These are phyloP conservation scores for Ascidia mentula DNA, from an alignment of 23 tunicate genomes.

Conservation along the genomic window DNA sequence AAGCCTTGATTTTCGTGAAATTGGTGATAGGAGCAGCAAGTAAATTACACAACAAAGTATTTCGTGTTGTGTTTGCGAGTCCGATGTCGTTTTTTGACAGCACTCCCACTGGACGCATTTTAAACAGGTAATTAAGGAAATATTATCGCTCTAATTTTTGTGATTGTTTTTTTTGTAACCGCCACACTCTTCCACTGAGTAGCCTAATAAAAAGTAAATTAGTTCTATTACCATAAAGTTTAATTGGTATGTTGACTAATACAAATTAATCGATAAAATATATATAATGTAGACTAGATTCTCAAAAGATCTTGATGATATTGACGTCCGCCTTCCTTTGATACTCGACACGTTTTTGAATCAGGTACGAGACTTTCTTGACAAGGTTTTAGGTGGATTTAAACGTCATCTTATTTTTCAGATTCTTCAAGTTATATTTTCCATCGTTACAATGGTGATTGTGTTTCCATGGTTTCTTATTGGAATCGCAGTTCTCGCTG, in stretches of 20 bases:
- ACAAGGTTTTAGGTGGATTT: neutral
- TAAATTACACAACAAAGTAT: conserved; percentile 58
- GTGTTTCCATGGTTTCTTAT: conserved; percentile 91
- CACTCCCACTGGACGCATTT: conserved; percentile 79
- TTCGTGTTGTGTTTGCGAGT: conserved; percentile 56
- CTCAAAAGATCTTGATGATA: conserved; percentile 82
- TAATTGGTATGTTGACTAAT: no score
- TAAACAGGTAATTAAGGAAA: conserved; percentile 53
- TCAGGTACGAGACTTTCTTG: conserved; percentile 65
- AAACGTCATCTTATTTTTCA: no score
- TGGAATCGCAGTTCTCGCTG: conserved; percentile 43
- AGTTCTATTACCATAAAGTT: no score
- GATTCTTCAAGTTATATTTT: conserved; percentile 44
- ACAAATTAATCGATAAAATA: no score
- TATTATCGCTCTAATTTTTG: no score
- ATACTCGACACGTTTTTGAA: conserved; percentile 69
- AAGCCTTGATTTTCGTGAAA: conserved; percentile 43
- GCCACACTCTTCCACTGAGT: no score
- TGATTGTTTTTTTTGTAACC: no score
- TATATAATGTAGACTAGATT: no score
- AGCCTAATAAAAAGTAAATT: no score
- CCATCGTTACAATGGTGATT: conserved; percentile 62
- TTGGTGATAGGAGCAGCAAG: conserved; percentile 45
- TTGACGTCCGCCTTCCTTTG: conserved; percentile 63
- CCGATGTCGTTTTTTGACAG: conserved; percentile 90